These are phyloP conservation scores for Poeciliopsis retropinna DNA, from an alignment of 2,113 vertebrate genomes.

Conservation along the genomic window DNA sequence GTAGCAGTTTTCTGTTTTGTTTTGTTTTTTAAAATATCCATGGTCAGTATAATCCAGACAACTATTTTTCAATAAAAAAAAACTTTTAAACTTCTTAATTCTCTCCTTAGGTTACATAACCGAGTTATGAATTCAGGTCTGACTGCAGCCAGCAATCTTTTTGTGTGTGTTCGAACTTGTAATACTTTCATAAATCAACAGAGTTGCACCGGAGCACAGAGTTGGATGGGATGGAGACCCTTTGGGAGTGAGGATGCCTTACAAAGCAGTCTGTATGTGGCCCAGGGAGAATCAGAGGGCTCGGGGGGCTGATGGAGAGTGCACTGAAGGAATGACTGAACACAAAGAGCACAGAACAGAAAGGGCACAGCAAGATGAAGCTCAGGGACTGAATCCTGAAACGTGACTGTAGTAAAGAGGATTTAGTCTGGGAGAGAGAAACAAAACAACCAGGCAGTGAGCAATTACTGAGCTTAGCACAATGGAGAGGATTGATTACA, in stretches of 20 bases:
- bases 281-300: conserved; percentile 20
- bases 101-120: background rate
- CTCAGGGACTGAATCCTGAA: conserved; percentile 44
- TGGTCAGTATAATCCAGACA: background rate
- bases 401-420: conserved; percentile 63
- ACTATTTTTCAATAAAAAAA: background rate
- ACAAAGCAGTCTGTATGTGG: conserved; percentile 67
- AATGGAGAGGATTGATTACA: conserved; percentile 28
- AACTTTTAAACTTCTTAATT: background rate
- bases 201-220: conserved; percentile 14
- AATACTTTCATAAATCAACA: conserved; percentile 69
- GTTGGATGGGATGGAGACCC: conserved; percentile 1
- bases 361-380: conserved; percentile 25
- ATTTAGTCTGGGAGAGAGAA: conserved; percentile 40
- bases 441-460: conserved; percentile 43
- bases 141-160: conserved; percentile 43
- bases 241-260: conserved; percentile 48
- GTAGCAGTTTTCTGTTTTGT: background rate
- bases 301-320: conserved; percentile 15
- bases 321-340: conserved; percentile 55
- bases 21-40: background rate
- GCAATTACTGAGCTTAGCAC: conserved; percentile 45
- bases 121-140: conserved; percentile 1
- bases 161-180: conserved; percentile 41
- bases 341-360: conserved; percentile 54